phyloP scores from a whole-genome alignment of 2,113 vertebrate genomes.

The Leptosomus discolor region DNA sequence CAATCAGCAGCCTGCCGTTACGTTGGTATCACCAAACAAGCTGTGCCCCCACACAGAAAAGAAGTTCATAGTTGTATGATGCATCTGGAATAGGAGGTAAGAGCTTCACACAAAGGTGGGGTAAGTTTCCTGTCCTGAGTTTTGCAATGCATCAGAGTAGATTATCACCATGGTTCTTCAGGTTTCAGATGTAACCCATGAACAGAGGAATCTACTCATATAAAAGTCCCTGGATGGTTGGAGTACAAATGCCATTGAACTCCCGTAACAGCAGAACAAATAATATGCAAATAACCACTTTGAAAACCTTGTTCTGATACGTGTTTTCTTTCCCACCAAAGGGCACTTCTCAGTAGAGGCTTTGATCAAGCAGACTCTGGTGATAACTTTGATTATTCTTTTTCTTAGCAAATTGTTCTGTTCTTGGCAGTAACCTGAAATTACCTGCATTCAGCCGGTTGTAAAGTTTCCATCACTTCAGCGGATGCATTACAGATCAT shows the following conservation, averaged over 20 bases:
- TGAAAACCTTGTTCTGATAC: not conserved
- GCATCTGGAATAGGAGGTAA: not conserved
- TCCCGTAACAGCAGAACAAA: not conserved
- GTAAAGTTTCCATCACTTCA: not conserved
- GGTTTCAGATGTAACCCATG: accelerated
- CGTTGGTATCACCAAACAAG: not conserved
- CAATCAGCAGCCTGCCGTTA: not conserved
- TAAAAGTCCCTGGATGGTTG: not conserved
- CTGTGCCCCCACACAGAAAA: not conserved
- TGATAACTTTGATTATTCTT: not conserved
- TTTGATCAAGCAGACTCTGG: not conserved
- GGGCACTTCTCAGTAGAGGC: not conserved
- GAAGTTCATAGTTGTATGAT: not conserved
- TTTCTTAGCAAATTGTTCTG: not conserved
- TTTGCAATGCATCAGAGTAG: not conserved
- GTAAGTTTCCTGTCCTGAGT: not conserved
- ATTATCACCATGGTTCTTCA: not conserved
- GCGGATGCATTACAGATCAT: accelerated
- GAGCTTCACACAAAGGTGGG: not conserved
- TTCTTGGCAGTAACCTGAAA: not conserved
- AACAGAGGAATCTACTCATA: not conserved
- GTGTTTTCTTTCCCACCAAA: not conserved
- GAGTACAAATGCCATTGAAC: not conserved
- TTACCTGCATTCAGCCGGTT: not conserved
- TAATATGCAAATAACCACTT: not conserved